phyloP scores from a whole-genome alignment of 1,140 invertebrate genomes.

The Nasonia longicornis region DNA sequence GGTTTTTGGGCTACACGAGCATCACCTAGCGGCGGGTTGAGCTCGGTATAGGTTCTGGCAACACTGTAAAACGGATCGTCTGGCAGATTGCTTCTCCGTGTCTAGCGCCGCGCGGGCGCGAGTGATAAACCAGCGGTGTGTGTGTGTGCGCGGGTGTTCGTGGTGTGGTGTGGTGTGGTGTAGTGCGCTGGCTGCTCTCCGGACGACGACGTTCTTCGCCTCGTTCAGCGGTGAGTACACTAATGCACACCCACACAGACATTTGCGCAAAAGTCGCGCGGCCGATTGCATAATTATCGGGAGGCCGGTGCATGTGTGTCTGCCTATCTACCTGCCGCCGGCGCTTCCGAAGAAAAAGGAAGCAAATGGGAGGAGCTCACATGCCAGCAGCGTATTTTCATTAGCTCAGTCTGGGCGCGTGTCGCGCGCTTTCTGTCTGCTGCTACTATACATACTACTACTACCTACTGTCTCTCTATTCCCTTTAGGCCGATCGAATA shows the following conservation, averaged over 20 bases:
- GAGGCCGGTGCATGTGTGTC: background rate
- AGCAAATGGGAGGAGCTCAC: background rate
- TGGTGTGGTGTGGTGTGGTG: background rate
- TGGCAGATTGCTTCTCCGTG: background rate
- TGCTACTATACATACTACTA: background rate
- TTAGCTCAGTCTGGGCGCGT: background rate
- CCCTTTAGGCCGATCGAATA: background rate
- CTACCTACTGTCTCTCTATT: background rate
- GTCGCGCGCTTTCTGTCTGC: conserved; percentile 38
- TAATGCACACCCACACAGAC: background rate
- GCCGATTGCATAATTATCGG: conserved; percentile 18
- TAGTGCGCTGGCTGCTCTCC: conserved; percentile 47
- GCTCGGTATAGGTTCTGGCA: too few species aligned
- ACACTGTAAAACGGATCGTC: background rate
- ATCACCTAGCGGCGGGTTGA: too few species aligned
- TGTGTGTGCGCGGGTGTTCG: conserved; percentile 48
- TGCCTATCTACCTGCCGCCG: background rate
- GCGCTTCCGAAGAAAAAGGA: background rate
- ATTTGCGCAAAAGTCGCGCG: background rate
- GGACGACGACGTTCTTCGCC: conserved; percentile 64
- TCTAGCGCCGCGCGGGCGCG: conserved; percentile 23
- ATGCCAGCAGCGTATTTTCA: background rate
- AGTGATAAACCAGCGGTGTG: conserved; percentile 49
- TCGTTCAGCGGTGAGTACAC: conserved; percentile 63
- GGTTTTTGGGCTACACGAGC: too few species aligned